phyloP scores from a whole-genome alignment of 2,797 vertebrate species.

The Tragopan temminckii region DNA sequence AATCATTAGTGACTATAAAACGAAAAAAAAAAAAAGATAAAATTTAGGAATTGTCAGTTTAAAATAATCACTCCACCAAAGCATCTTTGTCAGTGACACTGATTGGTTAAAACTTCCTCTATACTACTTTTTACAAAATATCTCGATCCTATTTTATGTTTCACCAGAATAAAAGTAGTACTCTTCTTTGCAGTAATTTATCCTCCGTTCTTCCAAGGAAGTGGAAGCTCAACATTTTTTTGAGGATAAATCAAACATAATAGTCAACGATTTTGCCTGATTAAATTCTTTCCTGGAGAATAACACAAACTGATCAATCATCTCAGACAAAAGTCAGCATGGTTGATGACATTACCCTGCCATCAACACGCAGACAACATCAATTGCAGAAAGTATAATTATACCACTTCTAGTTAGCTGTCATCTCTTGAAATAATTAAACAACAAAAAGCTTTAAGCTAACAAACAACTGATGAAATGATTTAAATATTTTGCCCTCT shows the following conservation, averaged over 20 bases:
- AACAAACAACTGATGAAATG: neutral
- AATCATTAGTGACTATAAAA: neutral
- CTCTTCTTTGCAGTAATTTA: neutral
- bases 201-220: neutral
- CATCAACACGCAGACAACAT: neutral
- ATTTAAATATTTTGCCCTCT: conserved; percentile 26
- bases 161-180: neutral
- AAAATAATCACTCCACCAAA: neutral
- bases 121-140: neutral
- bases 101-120: neutral
- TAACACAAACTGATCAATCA: neutral
- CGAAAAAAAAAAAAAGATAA: neutral
- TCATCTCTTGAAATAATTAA: conserved; percentile 24
- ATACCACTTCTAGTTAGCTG: neutral
- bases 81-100: neutral
- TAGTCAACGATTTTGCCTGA: neutral
- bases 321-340: neutral
- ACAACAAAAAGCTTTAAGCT: neutral
- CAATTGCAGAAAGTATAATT: neutral
- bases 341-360: neutral
- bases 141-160: neutral
- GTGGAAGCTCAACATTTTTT: neutral
- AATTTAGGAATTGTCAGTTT: neutral
- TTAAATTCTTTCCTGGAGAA: neutral
- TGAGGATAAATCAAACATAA: neutral